These are phyloP conservation scores for Actinia tenebrosa DNA, from an alignment of 64 coral and sea anemone species.

Conservation along the genomic window DNA sequence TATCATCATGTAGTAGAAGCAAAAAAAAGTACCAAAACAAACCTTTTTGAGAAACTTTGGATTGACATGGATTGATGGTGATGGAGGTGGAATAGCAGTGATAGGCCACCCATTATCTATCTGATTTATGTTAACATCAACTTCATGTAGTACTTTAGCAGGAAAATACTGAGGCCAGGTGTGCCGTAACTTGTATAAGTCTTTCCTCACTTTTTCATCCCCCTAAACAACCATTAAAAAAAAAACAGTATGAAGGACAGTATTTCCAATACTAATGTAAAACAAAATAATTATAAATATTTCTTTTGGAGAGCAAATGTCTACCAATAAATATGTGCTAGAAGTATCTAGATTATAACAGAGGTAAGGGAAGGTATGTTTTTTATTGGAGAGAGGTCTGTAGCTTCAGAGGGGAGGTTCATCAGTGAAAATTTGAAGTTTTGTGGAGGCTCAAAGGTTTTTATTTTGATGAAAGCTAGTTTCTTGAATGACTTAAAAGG, in stretches of 20 bases:
- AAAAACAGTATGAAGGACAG: neutral
- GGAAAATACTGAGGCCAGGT: constrained; percentile 93
- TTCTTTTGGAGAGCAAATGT: too few species aligned
- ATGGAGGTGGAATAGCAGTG: constrained; percentile 62
- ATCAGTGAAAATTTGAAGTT: too few species aligned
- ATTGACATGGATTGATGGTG: constrained; percentile 95
- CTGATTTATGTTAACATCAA: constrained; percentile 83
- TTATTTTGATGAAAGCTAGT: too few species aligned
- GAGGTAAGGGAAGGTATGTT: neutral
- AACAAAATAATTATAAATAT: too few species aligned
- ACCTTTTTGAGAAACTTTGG: constrained; percentile 98
- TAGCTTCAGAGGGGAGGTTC: too few species aligned
- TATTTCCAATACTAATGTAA: too few species aligned
- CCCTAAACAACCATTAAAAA: constrained; percentile 41
- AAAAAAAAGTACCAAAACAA: neutral
- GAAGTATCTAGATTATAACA: too few species aligned
- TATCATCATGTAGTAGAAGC: too few species aligned
- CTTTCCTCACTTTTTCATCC: constrained; percentile 85
- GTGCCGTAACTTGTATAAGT: constrained; percentile 83
- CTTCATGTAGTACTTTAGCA: constrained; percentile 68
- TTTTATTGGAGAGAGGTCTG: too few species aligned
- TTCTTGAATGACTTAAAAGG: too few species aligned
- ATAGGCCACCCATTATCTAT: constrained; percentile 86
- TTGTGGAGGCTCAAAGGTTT: too few species aligned
- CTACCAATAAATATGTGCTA: too few species aligned